Base-by-base conservation (phyloP, 2,888 invertebrate species). In the Resseliella maxima region DNA sequence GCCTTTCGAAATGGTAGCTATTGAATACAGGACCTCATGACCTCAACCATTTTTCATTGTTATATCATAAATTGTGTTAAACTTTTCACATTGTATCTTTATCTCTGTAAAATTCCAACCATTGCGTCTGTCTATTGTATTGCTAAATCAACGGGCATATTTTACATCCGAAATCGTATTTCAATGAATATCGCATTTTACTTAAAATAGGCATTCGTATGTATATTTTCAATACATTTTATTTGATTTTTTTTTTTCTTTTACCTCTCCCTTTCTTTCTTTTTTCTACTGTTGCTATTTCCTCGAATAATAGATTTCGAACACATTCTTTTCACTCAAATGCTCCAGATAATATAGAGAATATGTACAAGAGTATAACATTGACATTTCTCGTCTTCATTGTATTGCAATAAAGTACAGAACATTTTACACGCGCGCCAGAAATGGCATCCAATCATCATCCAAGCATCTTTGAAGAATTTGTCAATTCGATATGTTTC, bases 141-240 rank as follows among this genome's bases (percentile, higher is more conserved):
- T 12, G 2, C 10, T 24, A 72, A 31, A 72, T 10, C 35, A 12
- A 15, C 72, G 31, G 31, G 15, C 72, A 35, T 72, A 72, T 72
- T n/a, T 72, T 72, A 27, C 72, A 72, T 72, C 15, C 72, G 21
- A 72, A 72, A 72, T 72, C 31, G 72, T 35, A 72, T 72, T 72
- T 35, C 10, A 31, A 72, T 72, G 72, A 35, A 27, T 72, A 59
- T n/a, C 50, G 50, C 15, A 5, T 8, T 50, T 50, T 2, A 50
- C 2, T 50, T 50, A 50, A 50, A 18, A 59, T 59, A 50, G 50
- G 18, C 18, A 24, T 59, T 59, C 10, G 10, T 72, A 31, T 72
- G 15, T 18, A 72, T 15, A 72, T 59, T 59, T 59, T 59, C 59
- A 59, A 59, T 24, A 72, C 27, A 72, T 12, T 35, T 72, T 59